Evolutionary conservation across 1,140 invertebrate genomes (phyloP), one percentile per base, ranked within the genome.

Genomic region (Pseudomyrmex cubaensis): DNA sequence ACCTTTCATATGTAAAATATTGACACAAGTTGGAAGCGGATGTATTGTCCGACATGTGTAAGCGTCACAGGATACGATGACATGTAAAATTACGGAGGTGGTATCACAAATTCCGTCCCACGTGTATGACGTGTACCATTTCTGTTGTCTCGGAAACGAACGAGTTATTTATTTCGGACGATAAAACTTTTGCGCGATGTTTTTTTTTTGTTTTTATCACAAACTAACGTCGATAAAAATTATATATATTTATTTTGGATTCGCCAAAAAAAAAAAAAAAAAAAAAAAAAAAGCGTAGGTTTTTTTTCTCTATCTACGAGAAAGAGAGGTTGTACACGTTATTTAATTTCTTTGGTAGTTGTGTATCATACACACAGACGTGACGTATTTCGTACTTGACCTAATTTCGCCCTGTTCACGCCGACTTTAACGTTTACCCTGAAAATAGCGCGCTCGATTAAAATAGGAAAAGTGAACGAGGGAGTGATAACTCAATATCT

Each of bases 331-430:
- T 67, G 22, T 46, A 77, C 52, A 63, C 13, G 35, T 57, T 78
- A 69, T 78, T 78, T 78, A 69, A 59, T 70, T 70, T n/a, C 48
- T 25, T n/a, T 22, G 57, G 52, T n/a, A 2, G 35, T 35, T 63
- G 35, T 35, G 52, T 62, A 20, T 20, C 20, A 20, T 0, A 20
- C 76, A 67, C 57, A 17, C 76, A 67, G 66, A 70, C 66, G 54
- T 78, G 76, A 78, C 64, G 54, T 70, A 2, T 56, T 59, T 59
- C 54, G 76, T 78, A 78, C 76, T 78, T 70, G 76, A 78, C 76
- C 76, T 66, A 54, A 78, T 78, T 78, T 78, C 15, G 20, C 64
- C 13, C 12, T 13, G 64, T 59, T 78, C 13, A 35, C 54, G 13
- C 1, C 54, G 17, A 57, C 54, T 78, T 57, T 57, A 78, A 20